Percentiles rank a stretch among this genome's conserved stretches.
Evolutionary conservation across 2,113 vertebrate species (phyloP).

Genomic region (Macrotus californicus): DNA sequence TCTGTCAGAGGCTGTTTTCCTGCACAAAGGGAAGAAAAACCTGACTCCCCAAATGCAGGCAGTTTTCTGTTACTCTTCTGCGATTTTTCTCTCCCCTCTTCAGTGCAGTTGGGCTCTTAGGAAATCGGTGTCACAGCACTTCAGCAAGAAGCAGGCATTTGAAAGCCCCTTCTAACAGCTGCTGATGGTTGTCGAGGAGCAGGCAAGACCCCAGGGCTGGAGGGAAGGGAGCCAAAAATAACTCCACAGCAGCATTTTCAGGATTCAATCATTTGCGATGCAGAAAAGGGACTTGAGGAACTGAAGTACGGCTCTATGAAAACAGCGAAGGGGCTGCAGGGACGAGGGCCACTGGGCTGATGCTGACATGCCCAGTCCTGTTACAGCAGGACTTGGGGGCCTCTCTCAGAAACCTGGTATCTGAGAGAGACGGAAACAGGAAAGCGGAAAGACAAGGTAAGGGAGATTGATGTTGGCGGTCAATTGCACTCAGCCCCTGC

Average conservation of each 20-base stretch:
- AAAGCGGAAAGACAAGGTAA: not conserved
- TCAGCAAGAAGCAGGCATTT: constrained; percentile 52
- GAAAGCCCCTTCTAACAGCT: constrained; percentile 59
- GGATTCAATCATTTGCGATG: constrained; percentile 54
- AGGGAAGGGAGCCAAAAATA: constrained; percentile 60
- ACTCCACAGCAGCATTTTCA: constrained; percentile 37
- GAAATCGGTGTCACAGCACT: constrained; percentile 36
- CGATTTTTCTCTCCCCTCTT: constrained; percentile 8
- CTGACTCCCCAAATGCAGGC: not conserved
- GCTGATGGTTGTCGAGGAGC: constrained; percentile 58
- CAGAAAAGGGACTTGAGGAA: not conserved
- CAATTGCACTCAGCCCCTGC: not conserved
- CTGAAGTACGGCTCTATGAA: not conserved
- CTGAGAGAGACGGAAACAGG: not conserved
- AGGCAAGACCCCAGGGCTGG: constrained; percentile 51
- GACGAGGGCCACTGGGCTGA: accelerated
- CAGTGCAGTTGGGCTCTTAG: constrained; percentile 33
- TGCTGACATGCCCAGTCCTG: not conserved
- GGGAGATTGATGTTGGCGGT: not conserved
- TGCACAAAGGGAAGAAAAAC: not conserved
- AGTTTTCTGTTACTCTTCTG: constrained; percentile 26
- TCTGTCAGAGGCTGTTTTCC: constrained; percentile 9
- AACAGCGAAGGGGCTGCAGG: not conserved
- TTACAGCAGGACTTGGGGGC: not conserved
- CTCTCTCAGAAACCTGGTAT: not conserved